These are phyloP conservation scores for Platycnemis pennipes DNA, from an alignment of 2,888 invertebrate genomes.

Conservation along the genomic window DNA sequence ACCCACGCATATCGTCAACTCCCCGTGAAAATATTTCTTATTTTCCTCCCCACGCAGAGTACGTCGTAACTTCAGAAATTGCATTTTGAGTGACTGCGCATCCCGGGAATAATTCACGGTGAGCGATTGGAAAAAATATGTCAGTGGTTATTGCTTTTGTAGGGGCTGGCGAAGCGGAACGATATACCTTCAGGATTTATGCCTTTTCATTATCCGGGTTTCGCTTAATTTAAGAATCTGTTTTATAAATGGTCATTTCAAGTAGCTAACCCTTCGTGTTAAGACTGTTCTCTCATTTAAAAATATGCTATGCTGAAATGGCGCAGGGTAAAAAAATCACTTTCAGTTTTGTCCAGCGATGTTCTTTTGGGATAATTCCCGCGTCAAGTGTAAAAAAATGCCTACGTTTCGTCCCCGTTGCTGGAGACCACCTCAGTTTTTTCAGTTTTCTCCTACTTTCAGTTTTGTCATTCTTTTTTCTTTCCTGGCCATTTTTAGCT, in stretches of 20 bases:
- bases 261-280: no score
- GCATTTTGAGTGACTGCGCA: constrained; percentile 11
- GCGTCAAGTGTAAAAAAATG: no score
- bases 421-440: no score
- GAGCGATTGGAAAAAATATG: constrained; percentile 27
- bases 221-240: background rate
- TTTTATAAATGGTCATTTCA: no score
- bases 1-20: background rate
- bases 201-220: background rate
- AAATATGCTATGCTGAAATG: background rate
- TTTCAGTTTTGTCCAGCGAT: background rate
- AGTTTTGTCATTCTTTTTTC: background rate
- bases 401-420: no score
- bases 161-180: background rate
- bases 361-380: no score
- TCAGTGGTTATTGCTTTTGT: background rate
- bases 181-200: background rate
- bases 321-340: background rate
- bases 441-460: no score
- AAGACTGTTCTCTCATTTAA: background rate
- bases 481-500: background rate
- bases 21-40: background rate
- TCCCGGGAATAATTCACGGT: background rate
- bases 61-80: background rate
- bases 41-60: background rate